Base-by-base conservation (phyloP, 2,888 invertebrate genomes). In the Latrodectus elegans region DNA sequence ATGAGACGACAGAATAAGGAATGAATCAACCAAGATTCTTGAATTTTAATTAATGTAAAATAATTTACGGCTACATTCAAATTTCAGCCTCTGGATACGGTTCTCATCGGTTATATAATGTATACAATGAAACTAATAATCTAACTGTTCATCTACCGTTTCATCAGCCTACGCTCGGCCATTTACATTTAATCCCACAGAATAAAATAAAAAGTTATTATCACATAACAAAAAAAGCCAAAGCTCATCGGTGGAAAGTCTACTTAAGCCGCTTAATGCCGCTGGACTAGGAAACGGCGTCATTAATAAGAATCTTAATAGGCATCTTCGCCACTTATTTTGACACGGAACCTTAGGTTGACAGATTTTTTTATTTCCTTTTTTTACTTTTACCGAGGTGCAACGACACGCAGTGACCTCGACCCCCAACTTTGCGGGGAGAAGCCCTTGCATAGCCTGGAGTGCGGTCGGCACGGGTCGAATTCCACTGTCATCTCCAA, bases 391-490 rank as follows among this genome's bases (percentile, higher is more conserved):
- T 53, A 17, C 71, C 14, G 38, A 83, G 76, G 83, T 83, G 83
- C 83, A 83, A 83, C 83, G 83, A 83, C 83, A 76, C 52, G 12
- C 51, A 12, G 49, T 83, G 76, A 83, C 83, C 83, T 83, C 83
- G 76, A 76, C 83, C 76, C 83, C 83, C 83, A 75, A 75, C 76
- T 76, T 15, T 55, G 67, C 74, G 55, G 82, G 74, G 74, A 64
- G 76, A 83, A 76, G 83, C 76, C 70, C 70, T 15, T 55, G 67
- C 55, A 82, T 74, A 15, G 82, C 82, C 82, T 49, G 49, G 8
- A 65, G 82, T 55, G 68, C 71, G 83, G 80, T 79, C 60, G 71
- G 71, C 65, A 76, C n/a, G 80, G 80, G 80, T 81, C 73, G 73
- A 73, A 81, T 81, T 81, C 72, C 73, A 51, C 53, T 73, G 8